These are phyloP conservation scores for Doryteuthis pealeii DNA, from an alignment of 1,140 invertebrate genomes.

Conservation along the genomic window DNA sequence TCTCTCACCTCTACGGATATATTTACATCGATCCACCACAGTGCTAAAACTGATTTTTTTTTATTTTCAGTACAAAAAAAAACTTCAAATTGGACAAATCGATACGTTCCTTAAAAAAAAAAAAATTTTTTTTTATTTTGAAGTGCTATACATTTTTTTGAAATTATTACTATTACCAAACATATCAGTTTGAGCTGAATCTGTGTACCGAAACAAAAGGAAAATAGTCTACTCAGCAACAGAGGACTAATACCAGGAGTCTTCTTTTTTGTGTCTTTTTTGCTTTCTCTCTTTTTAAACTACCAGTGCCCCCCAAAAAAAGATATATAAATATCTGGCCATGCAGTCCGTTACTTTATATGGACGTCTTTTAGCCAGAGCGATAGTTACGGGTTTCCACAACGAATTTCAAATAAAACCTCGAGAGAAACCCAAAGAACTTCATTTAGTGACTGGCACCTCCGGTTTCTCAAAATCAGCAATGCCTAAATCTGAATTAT, in stretches of 20 bases:
- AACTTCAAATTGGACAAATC: background rate
- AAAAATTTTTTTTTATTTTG: background rate
- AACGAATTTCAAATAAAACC: constrained; percentile 49
- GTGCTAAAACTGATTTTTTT: background rate
- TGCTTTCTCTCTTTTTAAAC: background rate
- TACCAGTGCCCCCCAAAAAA: background rate
- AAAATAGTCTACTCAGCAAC: background rate
- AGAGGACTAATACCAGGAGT: background rate
- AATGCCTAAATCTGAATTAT: constrained; percentile 67
- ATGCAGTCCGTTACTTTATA: constrained; percentile 48
- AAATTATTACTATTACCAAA: background rate
- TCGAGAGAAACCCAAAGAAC: constrained; percentile 32
- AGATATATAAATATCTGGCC: constrained; percentile 14
- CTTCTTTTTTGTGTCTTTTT: background rate
- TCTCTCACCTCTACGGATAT: background rate
- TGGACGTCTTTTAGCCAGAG: constrained; percentile 48
- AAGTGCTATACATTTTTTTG: background rate
- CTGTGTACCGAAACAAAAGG: background rate
- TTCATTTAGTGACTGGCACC: constrained; percentile 54
- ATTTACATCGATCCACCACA: background rate
- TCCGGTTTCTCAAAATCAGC: constrained; percentile 55
- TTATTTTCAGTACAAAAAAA: background rate
- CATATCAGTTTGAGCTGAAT: background rate
- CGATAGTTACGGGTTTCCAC: constrained; percentile 48
- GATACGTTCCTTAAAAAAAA: background rate